Percentiles rank a stretch among this genome's conserved stretches.
Evolutionary conservation across 2,888 invertebrate species (phyloP).

Genomic region (Mythimna pallens): DNA sequence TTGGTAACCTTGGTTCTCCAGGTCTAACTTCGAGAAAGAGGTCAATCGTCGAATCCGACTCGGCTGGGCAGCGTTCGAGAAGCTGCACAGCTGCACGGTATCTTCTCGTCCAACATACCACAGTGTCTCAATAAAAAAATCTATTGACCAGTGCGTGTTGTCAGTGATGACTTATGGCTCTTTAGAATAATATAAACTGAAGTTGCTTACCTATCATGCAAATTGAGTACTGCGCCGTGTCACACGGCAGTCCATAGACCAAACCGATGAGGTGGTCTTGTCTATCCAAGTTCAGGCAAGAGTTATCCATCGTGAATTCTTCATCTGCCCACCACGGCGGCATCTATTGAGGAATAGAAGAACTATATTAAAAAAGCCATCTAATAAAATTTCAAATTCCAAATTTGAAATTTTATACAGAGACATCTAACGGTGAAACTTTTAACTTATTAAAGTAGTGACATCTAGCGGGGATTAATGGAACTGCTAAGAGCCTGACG

Average conservation of each 20-base stretch:
- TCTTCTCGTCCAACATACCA: too few relatives aligned
- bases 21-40: too few relatives aligned
- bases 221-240: conserved; percentile 87
- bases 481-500: not conserved
- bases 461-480: conserved; percentile 1
- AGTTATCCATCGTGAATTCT: conserved; percentile 82
- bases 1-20: too few relatives aligned
- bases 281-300: conserved; percentile 88
- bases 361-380: conserved; percentile 2
- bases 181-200: not conserved
- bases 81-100: too few relatives aligned
- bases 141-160: too few relatives aligned
- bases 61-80: too few relatives aligned
- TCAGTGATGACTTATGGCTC: too few relatives aligned
- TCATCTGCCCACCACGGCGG: conserved; percentile 87
- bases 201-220: conserved; percentile 83
- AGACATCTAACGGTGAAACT: conserved; percentile 14
- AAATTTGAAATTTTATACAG: not conserved
- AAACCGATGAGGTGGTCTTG: conserved; percentile 86
- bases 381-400: too few relatives aligned
- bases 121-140: too few relatives aligned
- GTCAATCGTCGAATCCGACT: too few relatives aligned
- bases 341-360: conserved; percentile 70
- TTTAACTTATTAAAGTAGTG: not conserved
- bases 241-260: conserved; percentile 88